These are phyloP conservation scores for Anguilla japonica DNA, from an alignment of 2,113 vertebrate genomes.

Conservation along the genomic window DNA sequence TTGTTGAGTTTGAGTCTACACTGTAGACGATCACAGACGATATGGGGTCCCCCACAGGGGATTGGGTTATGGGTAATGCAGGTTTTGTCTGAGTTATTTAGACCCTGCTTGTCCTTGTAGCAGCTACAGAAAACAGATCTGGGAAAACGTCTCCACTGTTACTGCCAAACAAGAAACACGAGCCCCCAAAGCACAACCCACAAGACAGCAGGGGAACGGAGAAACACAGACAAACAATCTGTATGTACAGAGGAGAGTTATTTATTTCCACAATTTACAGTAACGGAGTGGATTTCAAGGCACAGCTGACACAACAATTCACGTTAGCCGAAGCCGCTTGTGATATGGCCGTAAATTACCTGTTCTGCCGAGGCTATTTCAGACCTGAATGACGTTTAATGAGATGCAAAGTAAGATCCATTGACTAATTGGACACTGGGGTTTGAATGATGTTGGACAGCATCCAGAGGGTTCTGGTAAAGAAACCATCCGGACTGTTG, in stretches of 20 bases:
- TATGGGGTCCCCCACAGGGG: neutral
- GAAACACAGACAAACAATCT: neutral
- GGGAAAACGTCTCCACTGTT: neutral
- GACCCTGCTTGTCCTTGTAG: neutral
- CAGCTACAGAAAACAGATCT: neutral
- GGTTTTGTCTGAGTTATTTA: neutral
- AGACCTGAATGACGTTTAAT: neutral
- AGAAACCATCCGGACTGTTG: neutral
- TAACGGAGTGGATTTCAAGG: neutral
- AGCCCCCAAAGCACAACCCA: neutral
- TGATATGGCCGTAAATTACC: neutral
- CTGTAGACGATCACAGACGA: neutral
- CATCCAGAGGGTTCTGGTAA: neutral
- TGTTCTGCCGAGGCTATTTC: neutral
- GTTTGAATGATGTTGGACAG: slow-evolving; percentile 1
- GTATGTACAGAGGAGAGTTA: neutral
- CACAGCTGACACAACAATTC: neutral
- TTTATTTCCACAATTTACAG: slow-evolving; percentile 2
- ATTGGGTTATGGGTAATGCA: neutral
- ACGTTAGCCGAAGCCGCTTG: neutral
- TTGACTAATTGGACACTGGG: slow-evolving; percentile 3
- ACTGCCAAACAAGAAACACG: neutral
- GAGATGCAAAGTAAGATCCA: neutral
- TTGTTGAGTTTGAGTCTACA: neutral
- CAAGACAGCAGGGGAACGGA: neutral